These are phyloP conservation scores for Pasiphila rectangulata DNA, from an alignment of 2,888 invertebrate species.

Conservation along the genomic window DNA sequence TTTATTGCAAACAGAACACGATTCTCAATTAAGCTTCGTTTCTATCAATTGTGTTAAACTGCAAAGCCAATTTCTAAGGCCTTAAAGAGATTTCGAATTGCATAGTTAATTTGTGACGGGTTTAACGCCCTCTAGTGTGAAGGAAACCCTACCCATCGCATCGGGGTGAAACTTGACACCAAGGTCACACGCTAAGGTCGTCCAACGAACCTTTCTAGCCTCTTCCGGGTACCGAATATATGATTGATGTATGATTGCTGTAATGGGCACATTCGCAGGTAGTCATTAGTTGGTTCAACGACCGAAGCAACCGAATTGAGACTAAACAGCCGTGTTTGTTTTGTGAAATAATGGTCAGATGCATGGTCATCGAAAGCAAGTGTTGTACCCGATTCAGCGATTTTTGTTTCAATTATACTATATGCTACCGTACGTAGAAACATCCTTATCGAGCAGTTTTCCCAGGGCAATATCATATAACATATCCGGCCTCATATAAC, in stretches of 20 bases:
- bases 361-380: constrained; percentile 12
- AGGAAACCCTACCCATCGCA: constrained; percentile 29
- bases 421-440: not conserved
- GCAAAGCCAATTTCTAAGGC: too few relatives aligned
- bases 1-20: not conserved
- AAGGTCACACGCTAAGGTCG: constrained; percentile 65
- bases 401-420: constrained; percentile 1
- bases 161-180: constrained; percentile 43
- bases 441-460: constrained; percentile 14
- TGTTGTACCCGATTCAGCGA: not conserved
- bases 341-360: constrained; percentile 11
- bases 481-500: constrained; percentile 25
- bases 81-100: not conserved
- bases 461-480: constrained; percentile 25
- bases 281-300: constrained; percentile 50
- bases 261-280: constrained; percentile 35
- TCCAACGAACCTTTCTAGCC: constrained; percentile 53
- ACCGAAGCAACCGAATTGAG: constrained; percentile 36
- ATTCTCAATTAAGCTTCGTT: too few relatives aligned
- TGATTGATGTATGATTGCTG: constrained; percentile 56
- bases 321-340: constrained; percentile 13
- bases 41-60: too few relatives aligned
- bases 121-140: constrained; percentile 18
- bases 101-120: constrained; percentile 1
- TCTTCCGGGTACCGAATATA: constrained; percentile 56